Evolutionary conservation across 1,140 invertebrate species (phyloP).

Genomic region (Diplogasteroides magnus): DNA sequence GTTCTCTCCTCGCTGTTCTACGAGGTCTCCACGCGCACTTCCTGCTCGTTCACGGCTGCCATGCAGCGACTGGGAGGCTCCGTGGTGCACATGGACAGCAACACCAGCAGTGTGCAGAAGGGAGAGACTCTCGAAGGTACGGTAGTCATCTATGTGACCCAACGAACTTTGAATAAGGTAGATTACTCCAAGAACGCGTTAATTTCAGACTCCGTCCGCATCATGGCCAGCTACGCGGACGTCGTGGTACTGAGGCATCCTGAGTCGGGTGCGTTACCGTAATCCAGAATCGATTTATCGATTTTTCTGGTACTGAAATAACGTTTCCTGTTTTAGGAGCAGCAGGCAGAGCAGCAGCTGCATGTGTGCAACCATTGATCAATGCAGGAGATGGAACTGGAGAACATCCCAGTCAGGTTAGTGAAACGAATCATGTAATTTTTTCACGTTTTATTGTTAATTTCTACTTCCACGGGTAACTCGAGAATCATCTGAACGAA

Average conservation of each 20-base stretch:
- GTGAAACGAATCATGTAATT: too few species aligned
- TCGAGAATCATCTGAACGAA: too few species aligned
- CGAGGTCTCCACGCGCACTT: constrained; percentile 91
- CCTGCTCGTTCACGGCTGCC: constrained; percentile 87
- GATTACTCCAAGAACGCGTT: not conserved
- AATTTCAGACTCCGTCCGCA: constrained; percentile 66
- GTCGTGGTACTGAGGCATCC: constrained; percentile 89
- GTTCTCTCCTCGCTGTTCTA: constrained; percentile 93
- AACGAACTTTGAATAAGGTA: too few species aligned
- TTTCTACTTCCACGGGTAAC: too few species aligned
- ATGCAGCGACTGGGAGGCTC: constrained; percentile 89
- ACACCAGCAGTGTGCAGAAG: constrained; percentile 86
- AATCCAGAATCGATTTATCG: too few species aligned
- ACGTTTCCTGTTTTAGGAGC: too few species aligned
- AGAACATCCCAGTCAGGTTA: constrained; percentile 86
- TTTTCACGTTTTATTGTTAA: too few species aligned
- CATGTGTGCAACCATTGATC: constrained; percentile 65
- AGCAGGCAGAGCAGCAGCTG: constrained; percentile 59
- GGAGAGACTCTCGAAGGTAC: constrained; percentile 84
- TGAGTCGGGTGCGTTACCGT: too few species aligned
- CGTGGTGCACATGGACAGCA: constrained; percentile 80
- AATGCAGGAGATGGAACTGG: constrained; percentile 97
- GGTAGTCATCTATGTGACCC: constrained; percentile 2
- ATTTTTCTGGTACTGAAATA: too few species aligned
- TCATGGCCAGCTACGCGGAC: constrained; percentile 70